Evolutionary conservation across 2,113 vertebrate species (phyloP).

Genomic region (Tetrao urogallus): DNA sequence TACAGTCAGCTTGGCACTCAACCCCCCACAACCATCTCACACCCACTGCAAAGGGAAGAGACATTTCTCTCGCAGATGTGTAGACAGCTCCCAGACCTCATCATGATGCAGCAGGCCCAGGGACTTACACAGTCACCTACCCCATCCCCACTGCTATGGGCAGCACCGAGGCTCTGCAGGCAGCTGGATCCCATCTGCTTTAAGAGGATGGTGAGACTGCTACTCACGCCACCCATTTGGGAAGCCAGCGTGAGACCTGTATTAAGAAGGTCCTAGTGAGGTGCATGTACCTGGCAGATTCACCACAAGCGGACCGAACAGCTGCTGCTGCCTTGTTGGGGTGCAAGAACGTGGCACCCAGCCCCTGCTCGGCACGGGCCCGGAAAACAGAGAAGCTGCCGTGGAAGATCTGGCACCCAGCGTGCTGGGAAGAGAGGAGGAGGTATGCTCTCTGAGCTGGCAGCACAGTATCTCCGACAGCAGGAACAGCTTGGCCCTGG

Average conservation of each 20-base stretch:
- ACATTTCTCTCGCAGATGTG: background rate
- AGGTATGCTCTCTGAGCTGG: background rate
- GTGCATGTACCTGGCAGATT: background rate
- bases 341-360: background rate
- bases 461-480: background rate
- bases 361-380: background rate
- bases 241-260: background rate
- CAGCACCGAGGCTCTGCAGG: background rate
- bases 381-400: background rate
- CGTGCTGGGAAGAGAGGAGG: background rate
- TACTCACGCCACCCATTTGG: background rate
- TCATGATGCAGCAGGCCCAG: background rate
- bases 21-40: too few species aligned
- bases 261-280: background rate
- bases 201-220: background rate
- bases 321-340: background rate
- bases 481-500: constrained; percentile 8
- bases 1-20: background rate
- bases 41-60: background rate
- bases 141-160: background rate
- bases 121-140: background rate
- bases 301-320: background rate
- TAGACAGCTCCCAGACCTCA: background rate
- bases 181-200: background rate
- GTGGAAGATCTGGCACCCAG: rapidly evolving